Conservation (phyloP, 2,888 invertebrate genomes). For the Agrotis exclamationis region DNA sequence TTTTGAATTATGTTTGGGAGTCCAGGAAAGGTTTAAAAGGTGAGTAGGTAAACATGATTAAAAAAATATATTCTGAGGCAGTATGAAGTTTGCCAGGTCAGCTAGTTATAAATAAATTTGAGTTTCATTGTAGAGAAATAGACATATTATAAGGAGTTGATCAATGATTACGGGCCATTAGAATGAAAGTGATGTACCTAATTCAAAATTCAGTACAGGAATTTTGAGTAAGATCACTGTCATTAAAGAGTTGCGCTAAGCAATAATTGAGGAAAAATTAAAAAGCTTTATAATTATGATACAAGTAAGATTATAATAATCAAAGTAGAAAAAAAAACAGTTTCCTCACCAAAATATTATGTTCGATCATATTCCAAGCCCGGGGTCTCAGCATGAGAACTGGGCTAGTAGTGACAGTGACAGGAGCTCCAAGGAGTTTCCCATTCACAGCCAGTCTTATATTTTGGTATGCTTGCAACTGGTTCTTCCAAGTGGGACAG, state of each 20-base stretch:
- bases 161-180: neutral
- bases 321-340: no score
- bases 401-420: constrained; percentile 89
- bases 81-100: no score
- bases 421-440: constrained; percentile 87
- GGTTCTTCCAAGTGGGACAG: constrained; percentile 94
- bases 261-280: neutral
- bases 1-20: no score
- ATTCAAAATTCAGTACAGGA: no score
- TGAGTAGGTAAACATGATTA: no score
- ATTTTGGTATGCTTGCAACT: constrained; percentile 92
- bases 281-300: neutral
- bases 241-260: no score
- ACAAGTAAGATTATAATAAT: no score
- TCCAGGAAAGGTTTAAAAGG: no score
- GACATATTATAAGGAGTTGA: neutral
- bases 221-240: no score
- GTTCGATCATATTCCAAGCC: constrained; percentile 94
- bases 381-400: constrained; percentile 93
- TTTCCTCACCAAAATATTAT: constrained; percentile 90
- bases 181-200: no score
- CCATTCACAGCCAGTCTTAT: constrained; percentile 90
- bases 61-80: no score
- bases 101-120: constrained; percentile 14
- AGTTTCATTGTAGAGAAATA: neutral